These are phyloP conservation scores for Meda fulgida DNA, from an alignment of 2,797 vertebrate species.

Conservation along the genomic window DNA sequence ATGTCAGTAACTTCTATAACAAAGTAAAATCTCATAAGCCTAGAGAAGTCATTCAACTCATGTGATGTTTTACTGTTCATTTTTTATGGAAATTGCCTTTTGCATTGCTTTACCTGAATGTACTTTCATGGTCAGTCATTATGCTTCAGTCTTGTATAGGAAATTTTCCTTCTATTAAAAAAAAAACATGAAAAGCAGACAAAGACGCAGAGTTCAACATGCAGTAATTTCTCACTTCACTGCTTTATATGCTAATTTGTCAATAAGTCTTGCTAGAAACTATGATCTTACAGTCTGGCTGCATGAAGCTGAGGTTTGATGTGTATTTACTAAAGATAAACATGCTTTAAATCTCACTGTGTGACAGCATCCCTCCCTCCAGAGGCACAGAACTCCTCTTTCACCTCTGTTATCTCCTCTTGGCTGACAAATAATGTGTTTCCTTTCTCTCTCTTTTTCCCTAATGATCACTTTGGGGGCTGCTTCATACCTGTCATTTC, in stretches of 20 bases:
- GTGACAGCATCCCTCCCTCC: conserved; percentile 17
- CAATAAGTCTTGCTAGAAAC: conserved; percentile 16
- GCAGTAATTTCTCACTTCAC: conserved; percentile 10
- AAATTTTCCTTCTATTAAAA: neutral
- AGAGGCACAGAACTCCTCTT: conserved; percentile 12
- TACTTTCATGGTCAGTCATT: neutral
- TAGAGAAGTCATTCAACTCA: no score
- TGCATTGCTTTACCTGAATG: neutral
- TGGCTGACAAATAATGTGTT: conserved; percentile 19
- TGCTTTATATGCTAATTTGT: conserved; percentile 27
- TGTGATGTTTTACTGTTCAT: no score
- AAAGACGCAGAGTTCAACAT: neutral
- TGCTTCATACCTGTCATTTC: conserved; percentile 23
- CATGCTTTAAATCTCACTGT: conserved; percentile 14
- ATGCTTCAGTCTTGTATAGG: neutral
- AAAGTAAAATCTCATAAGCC: no score
- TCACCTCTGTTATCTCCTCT: conserved; percentile 8
- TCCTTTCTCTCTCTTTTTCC: neutral
- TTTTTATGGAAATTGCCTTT: neutral
- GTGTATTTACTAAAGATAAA: conserved; percentile 27
- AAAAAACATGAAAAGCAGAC: neutral
- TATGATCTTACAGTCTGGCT: conserved; percentile 11
- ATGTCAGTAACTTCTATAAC: no score
- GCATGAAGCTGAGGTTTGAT: conserved; percentile 13
- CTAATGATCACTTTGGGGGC: conserved; percentile 38